Base-by-base conservation (phyloP, 1,140 invertebrate species). In the Muscidifurax raptorellus region DNA sequence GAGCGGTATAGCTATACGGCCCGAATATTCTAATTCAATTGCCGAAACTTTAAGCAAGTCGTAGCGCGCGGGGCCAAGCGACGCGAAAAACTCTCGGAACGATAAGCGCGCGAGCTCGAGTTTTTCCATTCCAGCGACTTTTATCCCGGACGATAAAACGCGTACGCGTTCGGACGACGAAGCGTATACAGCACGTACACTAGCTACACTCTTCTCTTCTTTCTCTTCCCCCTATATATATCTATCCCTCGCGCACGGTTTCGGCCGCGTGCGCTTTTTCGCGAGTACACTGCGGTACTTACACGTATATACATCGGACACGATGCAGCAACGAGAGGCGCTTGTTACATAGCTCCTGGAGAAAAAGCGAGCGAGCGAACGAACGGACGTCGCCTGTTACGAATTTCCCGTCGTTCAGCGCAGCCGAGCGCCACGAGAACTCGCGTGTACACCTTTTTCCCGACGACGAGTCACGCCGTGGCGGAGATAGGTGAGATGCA, bases 11-110 rank as follows among this genome's bases (percentile, higher is more conserved):
- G n/a, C n/a, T n/a, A n/a, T 40, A 40, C 36, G 79, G 40, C 44
- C 52, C 30, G 69, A 74, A 82, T 67, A 82, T 82, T 82, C 81
- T 76, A 82, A 82, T 82, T 82, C 81, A 82, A 82, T 82, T 67
- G 81, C 32, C 30, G 47, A 82, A 82, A 82, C 28, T 74, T 82
- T 18, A 32, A 64, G 47, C 32, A 64, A 75, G 18, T 27, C 9
- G 66, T 28, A 69, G 66, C 80, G 44, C 40, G 40, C 47, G 27
- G 15, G 27, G 67, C 12, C 28, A 72, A 81, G 80, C 69, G 36
- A 69, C 13, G 78, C 36, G 80, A 75, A 82, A 82, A 75, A 59
- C 67, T 59, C 67, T 59, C 28, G 13, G 71, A 28, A 75, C 71
- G 80, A 82, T 82, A 82, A 82, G 47, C 71, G 47, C 71, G 52